Conservation (phyloP, 1,140 invertebrate species). For the Trachymyrmex cornetzi region DNA sequence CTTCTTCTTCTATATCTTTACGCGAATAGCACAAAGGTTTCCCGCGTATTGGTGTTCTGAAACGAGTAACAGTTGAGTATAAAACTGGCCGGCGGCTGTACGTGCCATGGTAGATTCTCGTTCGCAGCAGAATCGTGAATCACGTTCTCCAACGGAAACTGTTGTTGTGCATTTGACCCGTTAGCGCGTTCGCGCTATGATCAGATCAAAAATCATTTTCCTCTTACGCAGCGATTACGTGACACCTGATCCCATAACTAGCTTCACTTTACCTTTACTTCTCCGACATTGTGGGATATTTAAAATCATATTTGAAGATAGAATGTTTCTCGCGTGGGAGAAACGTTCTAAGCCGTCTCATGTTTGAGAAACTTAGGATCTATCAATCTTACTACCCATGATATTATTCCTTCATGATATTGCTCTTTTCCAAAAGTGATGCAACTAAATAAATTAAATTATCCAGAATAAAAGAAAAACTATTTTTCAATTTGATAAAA, state of each 20-base stretch:
- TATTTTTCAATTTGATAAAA: too few relatives aligned
- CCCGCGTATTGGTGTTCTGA: constrained; percentile 17
- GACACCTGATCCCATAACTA: constrained; percentile 30
- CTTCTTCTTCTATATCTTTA: neutral
- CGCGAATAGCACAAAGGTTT: neutral
- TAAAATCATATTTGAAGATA: neutral
- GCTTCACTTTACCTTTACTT: neutral
- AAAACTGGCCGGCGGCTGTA: constrained; percentile 46
- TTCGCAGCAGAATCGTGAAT: constrained; percentile 46
- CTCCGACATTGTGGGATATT: neutral
- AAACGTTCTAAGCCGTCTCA: neutral
- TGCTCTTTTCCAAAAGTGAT: too few relatives aligned
- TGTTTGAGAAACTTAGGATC: neutral
- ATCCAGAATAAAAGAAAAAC: too few relatives aligned
- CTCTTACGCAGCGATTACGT: constrained; percentile 29
- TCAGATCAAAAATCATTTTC: constrained; percentile 45
- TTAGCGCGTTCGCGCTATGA: constrained; percentile 28
- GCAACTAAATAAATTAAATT: too few relatives aligned
- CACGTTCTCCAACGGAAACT: constrained; percentile 63
- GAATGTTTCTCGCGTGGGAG: neutral
- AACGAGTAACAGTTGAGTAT: constrained; percentile 48
- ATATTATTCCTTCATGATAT: neutral
- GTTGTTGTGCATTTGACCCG: constrained; percentile 56
- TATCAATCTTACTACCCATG: neutral
- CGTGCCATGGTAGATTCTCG: constrained; percentile 31